Evolutionary conservation across 2,888 invertebrate species (phyloP), one percentile per base, ranked within the genome.

Genomic region (Calliopum simillimum): DNA sequence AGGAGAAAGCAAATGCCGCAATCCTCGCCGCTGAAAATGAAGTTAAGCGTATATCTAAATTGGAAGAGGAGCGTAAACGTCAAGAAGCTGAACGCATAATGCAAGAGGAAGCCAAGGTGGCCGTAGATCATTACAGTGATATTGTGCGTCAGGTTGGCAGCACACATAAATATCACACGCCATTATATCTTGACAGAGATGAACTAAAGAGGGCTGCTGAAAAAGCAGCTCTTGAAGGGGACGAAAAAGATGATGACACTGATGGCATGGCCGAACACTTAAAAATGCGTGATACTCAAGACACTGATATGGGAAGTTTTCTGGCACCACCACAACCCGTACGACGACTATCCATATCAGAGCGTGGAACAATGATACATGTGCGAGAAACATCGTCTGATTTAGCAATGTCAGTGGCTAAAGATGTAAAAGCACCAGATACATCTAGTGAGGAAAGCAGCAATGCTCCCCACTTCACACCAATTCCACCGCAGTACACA

Each of bases 61-160:
- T 82, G 55, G 83, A 83, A 68, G 84, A 84, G 55, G 83, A 84
- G 44, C 72, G 74, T 12, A 80, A 81, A 4, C 82, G 84, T 16
- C 75, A 79, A 21, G 83, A 84, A 70, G 80, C 80, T 11, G 81
- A 84, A 47, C 76, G 80, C 4, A 72, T 82, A 3, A 83, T 82
- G 79, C 72, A 87, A 62, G 92, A 93, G 75, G 92, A 91, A 83
- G 89, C 90, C 0, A 90, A 88, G 81, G 91, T 91, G 0, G 91
- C 92, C 0, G 92, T 93, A 16, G 93, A 93, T 85, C 92, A 94
- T 81, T 95, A 95, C 78, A 92, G 93, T 19, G 94, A 92, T 81
- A 91, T 95, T 74, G 93, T 95, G 2, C 90, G 90, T 77, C 92
- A 91, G 81, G 91, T 91, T 78, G 91, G 93, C 14, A 86, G 85